Evolutionary conservation across 2,888 invertebrate genomes (phyloP), one percentile per base, ranked within the genome.

Genomic region (Pecten maximus): DNA sequence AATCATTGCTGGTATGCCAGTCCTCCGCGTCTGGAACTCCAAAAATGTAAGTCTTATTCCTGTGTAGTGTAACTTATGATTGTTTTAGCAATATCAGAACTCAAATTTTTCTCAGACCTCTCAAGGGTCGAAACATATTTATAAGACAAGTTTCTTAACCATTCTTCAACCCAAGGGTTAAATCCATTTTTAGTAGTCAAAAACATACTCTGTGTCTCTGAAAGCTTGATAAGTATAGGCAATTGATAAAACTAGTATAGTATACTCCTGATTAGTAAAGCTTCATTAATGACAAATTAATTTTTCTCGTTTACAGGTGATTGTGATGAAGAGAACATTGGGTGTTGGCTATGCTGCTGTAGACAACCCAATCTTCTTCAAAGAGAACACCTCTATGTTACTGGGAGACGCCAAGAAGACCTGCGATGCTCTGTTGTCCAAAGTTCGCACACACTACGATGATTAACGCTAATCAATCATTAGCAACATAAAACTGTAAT

Each of bases 1-100:
- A 2, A 98, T 98, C 88, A 99, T 99, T 95, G 98, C 98, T 40
- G 98, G 98, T 92, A 99, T 99, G 99, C 98, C 98, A 0, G 98
- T 99, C 0, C 97, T 99, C 87, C 98, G 98, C 97, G 98, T 99
- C 6, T 99, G 98, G 98, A 98, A 98, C 94, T 97, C 98, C 0
- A 98, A 98, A 94, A 98, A 98, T 97, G 98, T 98, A 96, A 60
- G 90, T 90, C 54, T n/a, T n/a, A n/a, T n/a, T n/a, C n/a, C n/a
- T n/a, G n/a, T n/a, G n/a, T n/a, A n/a, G n/a, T n/a, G n/a, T n/a
- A n/a, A n/a, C n/a, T n/a, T n/a, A n/a, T n/a, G n/a, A n/a, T n/a
- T n/a, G n/a, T n/a, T n/a, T n/a, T n/a, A n/a, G n/a, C n/a, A n/a
- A n/a, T n/a, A n/a, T n/a, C n/a, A n/a, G n/a, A n/a, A n/a, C n/a